Percentiles rank a stretch among this genome's conserved stretches.
Evolutionary conservation across 2,113 vertebrate species (phyloP).

Genomic region (Apodemus sylvaticus): DNA sequence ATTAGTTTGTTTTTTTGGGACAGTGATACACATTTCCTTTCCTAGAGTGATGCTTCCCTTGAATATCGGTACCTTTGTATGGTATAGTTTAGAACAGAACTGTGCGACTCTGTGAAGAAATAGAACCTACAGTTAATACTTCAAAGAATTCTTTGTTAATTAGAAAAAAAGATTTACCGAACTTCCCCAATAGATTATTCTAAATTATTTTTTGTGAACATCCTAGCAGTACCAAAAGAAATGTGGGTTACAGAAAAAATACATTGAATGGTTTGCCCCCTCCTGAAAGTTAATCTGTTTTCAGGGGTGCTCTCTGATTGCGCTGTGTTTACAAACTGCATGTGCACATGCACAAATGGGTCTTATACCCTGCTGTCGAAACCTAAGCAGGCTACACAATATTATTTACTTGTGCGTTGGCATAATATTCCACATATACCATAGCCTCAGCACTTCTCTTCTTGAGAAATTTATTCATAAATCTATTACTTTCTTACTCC

Average conservation of each 20-base stretch:
- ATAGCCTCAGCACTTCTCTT: neutral
- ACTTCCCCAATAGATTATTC: neutral
- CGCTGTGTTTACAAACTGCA: too few species aligned
- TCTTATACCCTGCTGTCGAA: neutral
- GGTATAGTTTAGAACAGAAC: neutral
- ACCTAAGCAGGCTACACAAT: neutral
- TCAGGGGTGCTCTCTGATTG: neutral
- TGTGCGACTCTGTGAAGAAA: neutral
- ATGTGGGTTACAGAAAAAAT: neutral
- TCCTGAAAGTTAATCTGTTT: neutral
- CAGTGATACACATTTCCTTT: neutral
- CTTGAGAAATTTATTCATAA: neutral
- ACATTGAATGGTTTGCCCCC: neutral
- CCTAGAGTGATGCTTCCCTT: slow-evolving; percentile 29
- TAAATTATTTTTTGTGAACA: slow-evolving; percentile 32
- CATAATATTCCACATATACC: neutral
- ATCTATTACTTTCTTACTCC: neutral
- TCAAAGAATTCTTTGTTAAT: slow-evolving; percentile 35
- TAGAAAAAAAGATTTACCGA: neutral
- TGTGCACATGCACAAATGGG: neutral
- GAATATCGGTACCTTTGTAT: slow-evolving; percentile 1
- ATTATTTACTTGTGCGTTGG: neutral
- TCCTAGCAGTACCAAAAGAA: neutral
- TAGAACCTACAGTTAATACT: slow-evolving; percentile 1
- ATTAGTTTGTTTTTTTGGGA: neutral